Base-by-base conservation (phyloP, 2,888 invertebrate genomes). In the Iphiclides podalirius region DNA sequence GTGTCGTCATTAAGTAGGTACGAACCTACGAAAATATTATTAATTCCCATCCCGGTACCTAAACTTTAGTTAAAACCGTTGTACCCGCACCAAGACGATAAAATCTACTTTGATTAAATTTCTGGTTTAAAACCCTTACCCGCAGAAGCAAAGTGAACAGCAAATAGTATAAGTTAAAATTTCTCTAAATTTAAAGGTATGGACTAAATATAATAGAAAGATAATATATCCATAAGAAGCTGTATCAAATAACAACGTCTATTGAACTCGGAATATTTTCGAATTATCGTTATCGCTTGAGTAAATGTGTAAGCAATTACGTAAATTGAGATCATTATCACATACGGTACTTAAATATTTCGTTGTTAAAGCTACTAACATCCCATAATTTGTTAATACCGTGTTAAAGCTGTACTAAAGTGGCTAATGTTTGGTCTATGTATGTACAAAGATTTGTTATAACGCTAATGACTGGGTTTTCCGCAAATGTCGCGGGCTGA, bases 291-390 rank as follows among this genome's bases (percentile, higher is more conserved):
- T 12, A n/a, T 12, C 11, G 17, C 17, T 41, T 8, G 26, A 13
- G 15, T 45, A 13, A 31, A n/a, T 40, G 15, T 28, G 35, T 36
- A 41, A 28, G 41, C 28, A 35, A 17, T 41, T 36, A 41, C 36
- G 41, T 41, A 36, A 26, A 41, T n/a, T 26, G 13, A 31, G 20
- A 20, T 20, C 15, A 35, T 47, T 41, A 41, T 41, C 47, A 42
- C 28, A 31, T 23, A 47, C 13, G 40, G 26, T 47, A 26, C 9
- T 20, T 26, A 40, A 47, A 47, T 47, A 16, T 34, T 34, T 35
- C 14, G 39, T 20, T 34, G 9, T 35, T 26, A 12, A 12, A 26
- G 9, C n/a, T 31, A 37, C 34, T 35, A 43, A 17, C 35, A 35
- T 43, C 34, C n/a, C 11, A 12, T 13, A 26, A 26, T 8, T 26